A percentile compares a stretch with the other conserved stretches of the same genome.
phyloP scores from a whole-genome alignment of 2,888 invertebrate genomes.

The Plagiodera versicolora region DNA sequence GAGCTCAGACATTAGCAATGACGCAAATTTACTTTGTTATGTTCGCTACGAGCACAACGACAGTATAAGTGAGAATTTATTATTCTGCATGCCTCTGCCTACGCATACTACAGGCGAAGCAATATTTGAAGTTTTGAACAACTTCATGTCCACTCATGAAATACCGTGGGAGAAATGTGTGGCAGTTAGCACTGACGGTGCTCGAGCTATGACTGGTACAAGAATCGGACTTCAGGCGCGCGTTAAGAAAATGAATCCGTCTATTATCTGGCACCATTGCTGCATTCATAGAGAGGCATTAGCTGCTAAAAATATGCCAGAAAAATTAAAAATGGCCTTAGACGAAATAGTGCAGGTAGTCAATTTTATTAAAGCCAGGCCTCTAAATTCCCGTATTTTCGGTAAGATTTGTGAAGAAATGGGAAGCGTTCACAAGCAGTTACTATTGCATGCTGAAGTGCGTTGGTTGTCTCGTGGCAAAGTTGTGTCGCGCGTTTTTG shows the following conservation, averaged over 20 bases:
- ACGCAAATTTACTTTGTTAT: constrained; percentile 25
- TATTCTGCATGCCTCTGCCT: constrained; percentile 25
- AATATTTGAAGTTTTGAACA: constrained; percentile 24
- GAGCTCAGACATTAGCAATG: constrained; percentile 27
- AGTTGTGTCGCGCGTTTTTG: constrained; percentile 17
- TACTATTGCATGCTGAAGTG: constrained; percentile 26
- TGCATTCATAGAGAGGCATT: constrained; percentile 20
- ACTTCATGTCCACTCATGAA: constrained; percentile 20
- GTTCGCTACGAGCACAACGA: constrained; percentile 1
- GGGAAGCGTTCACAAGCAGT: constrained; percentile 22
- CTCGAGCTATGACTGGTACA: constrained; percentile 31
- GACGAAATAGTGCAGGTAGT: constrained; percentile 19
- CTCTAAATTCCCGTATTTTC: constrained; percentile 30
- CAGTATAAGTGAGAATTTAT: constrained; percentile 21
- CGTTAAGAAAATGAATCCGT: constrained; percentile 24
- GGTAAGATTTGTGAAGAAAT: constrained; percentile 10
- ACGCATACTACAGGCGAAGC: constrained; percentile 23
- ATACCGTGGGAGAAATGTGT: constrained; percentile 32
- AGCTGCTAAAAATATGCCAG: too few species aligned
- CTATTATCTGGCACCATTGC: constrained; percentile 26
- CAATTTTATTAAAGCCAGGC: constrained; percentile 25
- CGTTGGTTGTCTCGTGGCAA: constrained; percentile 20
- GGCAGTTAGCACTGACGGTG: constrained; percentile 32
- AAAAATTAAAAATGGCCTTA: constrained; percentile 10
- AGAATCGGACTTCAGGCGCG: constrained; percentile 21